Evolutionary conservation across 2,888 invertebrate genomes (phyloP).

Genomic region (Patella depressa): DNA sequence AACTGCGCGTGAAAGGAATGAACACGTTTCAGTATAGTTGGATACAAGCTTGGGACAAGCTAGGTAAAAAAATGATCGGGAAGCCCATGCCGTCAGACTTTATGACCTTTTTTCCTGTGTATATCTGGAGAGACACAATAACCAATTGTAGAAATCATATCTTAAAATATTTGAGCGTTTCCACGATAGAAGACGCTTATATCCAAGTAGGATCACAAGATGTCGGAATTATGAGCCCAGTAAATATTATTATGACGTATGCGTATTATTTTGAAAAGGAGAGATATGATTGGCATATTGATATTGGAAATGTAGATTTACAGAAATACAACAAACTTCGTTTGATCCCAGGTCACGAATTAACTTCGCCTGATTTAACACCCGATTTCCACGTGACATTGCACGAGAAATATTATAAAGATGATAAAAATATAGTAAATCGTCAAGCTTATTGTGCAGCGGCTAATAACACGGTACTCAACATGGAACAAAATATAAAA

Average conservation of each 20-base stretch:
- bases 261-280: background rate
- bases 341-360: background rate
- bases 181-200: background rate
- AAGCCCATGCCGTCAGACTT: background rate
- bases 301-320: background rate
- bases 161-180: background rate
- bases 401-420: background rate
- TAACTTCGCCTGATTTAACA: background rate
- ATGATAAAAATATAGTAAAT: background rate
- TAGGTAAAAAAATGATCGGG: background rate
- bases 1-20: background rate
- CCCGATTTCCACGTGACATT: background rate
- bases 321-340: background rate
- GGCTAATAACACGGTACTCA: background rate
- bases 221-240: background rate
- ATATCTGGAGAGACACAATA: background rate
- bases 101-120: background rate
- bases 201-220: background rate
- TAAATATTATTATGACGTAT: constrained; percentile 1
- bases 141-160: background rate
- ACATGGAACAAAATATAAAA: background rate
- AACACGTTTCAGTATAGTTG: background rate
- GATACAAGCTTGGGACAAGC: background rate
- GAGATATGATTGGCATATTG: constrained; percentile 4
- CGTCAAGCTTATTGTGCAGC: background rate